Conservation (phyloP, 2,113 vertebrate genomes). For the Meriones unguiculatus region DNA sequence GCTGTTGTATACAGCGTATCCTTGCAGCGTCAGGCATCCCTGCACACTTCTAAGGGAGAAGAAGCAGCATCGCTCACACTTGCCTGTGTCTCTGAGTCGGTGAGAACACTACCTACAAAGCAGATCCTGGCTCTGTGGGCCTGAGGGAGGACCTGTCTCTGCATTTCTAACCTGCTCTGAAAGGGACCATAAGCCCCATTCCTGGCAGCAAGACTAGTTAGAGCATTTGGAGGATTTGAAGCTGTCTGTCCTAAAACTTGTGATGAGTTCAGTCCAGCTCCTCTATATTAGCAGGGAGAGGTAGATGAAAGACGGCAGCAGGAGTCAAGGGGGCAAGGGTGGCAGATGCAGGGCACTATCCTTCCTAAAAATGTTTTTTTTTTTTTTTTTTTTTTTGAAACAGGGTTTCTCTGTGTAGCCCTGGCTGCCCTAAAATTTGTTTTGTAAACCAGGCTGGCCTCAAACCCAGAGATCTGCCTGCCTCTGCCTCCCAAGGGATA, state of each 20-base stretch:
- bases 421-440: not conserved
- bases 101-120: not conserved
- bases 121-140: not conserved
- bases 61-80: not conserved
- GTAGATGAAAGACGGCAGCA: not conserved
- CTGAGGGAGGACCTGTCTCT: not conserved
- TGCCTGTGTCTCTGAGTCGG: not conserved
- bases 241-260: not conserved
- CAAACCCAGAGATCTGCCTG: not conserved
- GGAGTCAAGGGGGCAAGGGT: not conserved
- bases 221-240: not conserved
- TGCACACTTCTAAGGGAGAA: not conserved
- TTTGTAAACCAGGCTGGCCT: not conserved
- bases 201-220: not conserved
- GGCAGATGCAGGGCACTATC: not conserved
- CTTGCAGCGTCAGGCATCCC: not conserved
- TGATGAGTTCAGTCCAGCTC: not conserved
- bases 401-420: not conserved
- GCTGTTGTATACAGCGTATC: rapidly evolving
- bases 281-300: not conserved
- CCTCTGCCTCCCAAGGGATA: not conserved
- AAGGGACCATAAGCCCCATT: not conserved
- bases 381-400: not conserved
- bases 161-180: not conserved
- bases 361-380: not conserved